Evolutionary conservation across 1,140 invertebrate genomes (phyloP), one percentile per base, ranked within the genome.

Genomic region (Trichomalopsis sarcophagae): DNA sequence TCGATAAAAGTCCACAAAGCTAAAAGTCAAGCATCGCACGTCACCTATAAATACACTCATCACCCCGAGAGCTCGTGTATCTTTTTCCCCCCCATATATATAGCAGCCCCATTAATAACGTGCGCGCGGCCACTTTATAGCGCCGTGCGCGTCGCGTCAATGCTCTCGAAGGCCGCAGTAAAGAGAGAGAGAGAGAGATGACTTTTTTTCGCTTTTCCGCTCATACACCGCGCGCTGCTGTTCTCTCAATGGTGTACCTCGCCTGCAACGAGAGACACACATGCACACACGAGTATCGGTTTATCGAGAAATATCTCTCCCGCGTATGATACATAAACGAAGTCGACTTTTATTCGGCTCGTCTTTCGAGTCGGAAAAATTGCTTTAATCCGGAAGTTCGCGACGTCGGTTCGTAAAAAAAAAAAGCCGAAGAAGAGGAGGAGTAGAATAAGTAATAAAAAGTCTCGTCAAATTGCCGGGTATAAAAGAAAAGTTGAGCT

Each of bases 401-500:
- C 10, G 47, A 50, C 47, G 47, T 14, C 47, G 47, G 47, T 3
- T 13, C 30, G 21, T 17, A 6, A 23, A 47, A 81, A 71, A 81
- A 71, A 71, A 40, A 33, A 6, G 0, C 21, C 40, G 68, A 5
- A 69, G 36, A 27, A 27, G 81, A 62, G 33, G 44, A 2, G 76
- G 23, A 44, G 21, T n/a, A 13, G 9, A 5, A 30, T 76, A 75
- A 75, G 75, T 66, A 77, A 77, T 77, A 78, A 83, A 83, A 77
- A 68, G 36, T 69, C 74, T 69, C 82, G 33, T 78, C 14, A 77
- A 79, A 84, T 62, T 23, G 68, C 17, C 36, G 33, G 44, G 55
- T 44, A 30, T 84, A 84, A 84, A 78, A 75, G 55, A 84, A 71
- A 71, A 84, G 82, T 78, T 78, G 36, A 13, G n/a, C 13, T 21